Evolutionary conservation across 1,140 invertebrate genomes (phyloP), one percentile per base, ranked within the genome.

Genomic region (Metopolophium dirhodum): DNA sequence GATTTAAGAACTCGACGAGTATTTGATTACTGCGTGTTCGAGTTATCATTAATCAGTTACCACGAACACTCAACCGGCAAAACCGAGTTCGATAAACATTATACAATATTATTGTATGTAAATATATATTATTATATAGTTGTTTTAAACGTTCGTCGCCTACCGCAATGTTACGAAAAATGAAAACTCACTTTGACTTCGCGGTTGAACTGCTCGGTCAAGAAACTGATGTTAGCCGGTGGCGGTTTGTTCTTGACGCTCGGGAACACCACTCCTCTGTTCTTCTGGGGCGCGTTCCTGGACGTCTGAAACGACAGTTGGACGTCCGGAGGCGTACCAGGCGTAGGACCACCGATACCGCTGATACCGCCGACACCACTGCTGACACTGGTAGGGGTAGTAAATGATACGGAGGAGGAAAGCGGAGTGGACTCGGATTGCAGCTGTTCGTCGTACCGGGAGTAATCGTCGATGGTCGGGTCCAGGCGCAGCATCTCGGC

Each of bases 201-300:
- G 95, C 97, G 97, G 94, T 97, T 96, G 88, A 94, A 93, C 37
- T 94, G 91, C 94, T 98, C 97, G 11, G 96, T 97, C 37, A 96
- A 96, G 94, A 98, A 97, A 22, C 97, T 98, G 93, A 97, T 97
- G 95, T 98, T 98, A 18, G 97, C 96, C 51, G 97, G 96, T 93
- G 97, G 97, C 9, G 98, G 98, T 94, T 98, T 98, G 95, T 98
- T 98, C 95, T 98, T 98, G 26, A 98, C 97, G 94, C 97, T 98
- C 1, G 98, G 98, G 95, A 98, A 98, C 95, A 98, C 98, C 94
- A 98, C 96, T 85, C 97, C 97, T 37, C 97, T 96, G 95, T 97
- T 98, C 92, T 94, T 94, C 68, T 82, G 61, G 93, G 94, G 94
- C 18, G 94, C 93, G 90, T 82, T 94, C 57, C 95, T 94, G 2